Conservation (phyloP, 1,140 invertebrate genomes). For the Drosophila eugracilis region DNA sequence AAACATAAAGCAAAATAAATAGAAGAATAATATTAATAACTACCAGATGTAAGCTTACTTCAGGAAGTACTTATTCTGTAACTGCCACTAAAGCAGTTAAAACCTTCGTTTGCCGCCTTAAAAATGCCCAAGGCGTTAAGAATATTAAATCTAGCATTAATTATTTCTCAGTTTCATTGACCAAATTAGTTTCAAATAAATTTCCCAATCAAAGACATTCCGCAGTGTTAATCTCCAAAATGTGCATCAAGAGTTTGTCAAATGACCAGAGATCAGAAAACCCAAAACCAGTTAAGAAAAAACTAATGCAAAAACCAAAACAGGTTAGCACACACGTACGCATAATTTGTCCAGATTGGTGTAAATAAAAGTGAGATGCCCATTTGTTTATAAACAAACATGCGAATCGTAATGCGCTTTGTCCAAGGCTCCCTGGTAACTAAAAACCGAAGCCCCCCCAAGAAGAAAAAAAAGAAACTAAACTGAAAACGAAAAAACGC, state of each 20-base stretch:
- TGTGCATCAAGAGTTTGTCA: slow-evolving; percentile 25
- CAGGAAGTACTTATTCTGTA: slow-evolving; percentile 12
- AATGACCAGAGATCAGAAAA: not conserved
- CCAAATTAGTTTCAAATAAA: slow-evolving; percentile 10
- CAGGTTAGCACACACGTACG: slow-evolving; percentile 16
- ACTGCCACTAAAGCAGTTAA: not conserved
- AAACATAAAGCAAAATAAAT: not conserved
- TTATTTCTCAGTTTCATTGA: slow-evolving; percentile 11
- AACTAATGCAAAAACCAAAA: slow-evolving; percentile 17
- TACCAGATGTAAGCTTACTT: not conserved
- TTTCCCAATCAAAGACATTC: slow-evolving; percentile 23
- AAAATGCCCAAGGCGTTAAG: not conserved
- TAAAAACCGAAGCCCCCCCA: slow-evolving; percentile 21
- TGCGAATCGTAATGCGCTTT: slow-evolving; percentile 34
- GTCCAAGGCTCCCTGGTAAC: slow-evolving; percentile 31
- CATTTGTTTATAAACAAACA: slow-evolving; percentile 34
- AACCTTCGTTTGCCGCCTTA: too few relatives aligned
- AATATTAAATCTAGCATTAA: slow-evolving; percentile 1
- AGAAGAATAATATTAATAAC: not conserved
- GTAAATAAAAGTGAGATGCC: slow-evolving; percentile 26
- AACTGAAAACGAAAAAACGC: too few relatives aligned
- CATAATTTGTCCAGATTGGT: slow-evolving; percentile 25
- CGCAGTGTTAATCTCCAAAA: slow-evolving; percentile 16
- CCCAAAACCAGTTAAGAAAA: slow-evolving; percentile 7
- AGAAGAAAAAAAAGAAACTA: too few relatives aligned